A percentile compares a stretch with the other conserved stretches of the same genome.
These are phyloP conservation scores for Timema podura DNA, from an alignment of 2,888 invertebrate species.

Conservation along the genomic window DNA sequence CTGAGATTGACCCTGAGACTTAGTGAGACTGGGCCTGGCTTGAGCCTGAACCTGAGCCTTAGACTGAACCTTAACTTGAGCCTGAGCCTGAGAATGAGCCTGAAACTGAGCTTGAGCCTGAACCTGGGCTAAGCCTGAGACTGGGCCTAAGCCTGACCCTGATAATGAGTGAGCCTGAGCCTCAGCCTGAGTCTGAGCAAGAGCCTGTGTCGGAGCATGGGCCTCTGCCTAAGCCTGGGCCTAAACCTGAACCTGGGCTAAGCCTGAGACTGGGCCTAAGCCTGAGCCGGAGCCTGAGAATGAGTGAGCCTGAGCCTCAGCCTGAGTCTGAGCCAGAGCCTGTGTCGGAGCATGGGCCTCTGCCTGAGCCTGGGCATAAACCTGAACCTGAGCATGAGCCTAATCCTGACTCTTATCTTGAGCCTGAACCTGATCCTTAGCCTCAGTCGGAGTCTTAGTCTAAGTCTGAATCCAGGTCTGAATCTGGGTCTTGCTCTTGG, in stretches of 20 bases:
- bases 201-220: slow-evolving; percentile 29
- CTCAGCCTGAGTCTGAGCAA: slow-evolving; percentile 34
- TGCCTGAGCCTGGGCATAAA: slow-evolving; percentile 18
- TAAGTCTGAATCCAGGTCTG: background rate
- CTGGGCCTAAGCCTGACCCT: slow-evolving; percentile 20
- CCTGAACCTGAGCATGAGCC: slow-evolving; percentile 29
- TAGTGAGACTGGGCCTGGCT: background rate
- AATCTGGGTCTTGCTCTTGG: background rate
- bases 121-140: background rate
- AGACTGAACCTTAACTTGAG: slow-evolving; percentile 1
- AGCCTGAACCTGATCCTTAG: slow-evolving; percentile 34
- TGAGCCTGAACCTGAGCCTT: slow-evolving; percentile 22
- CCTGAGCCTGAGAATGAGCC: slow-evolving; percentile 13
- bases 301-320: slow-evolving; percentile 22
- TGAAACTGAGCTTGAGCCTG: slow-evolving; percentile 10
- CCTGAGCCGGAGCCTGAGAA: slow-evolving; percentile 26
- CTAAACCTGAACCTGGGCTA: background rate
- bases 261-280: slow-evolving; percentile 32
- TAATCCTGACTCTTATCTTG: slow-evolving; percentile 23
- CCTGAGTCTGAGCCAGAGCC: background rate
- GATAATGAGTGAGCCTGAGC: slow-evolving; percentile 32
- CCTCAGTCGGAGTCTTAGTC: slow-evolving; percentile 13
- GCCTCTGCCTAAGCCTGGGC: background rate
- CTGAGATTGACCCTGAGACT: slow-evolving; percentile 17
- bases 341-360: background rate